These are phyloP conservation scores for Columbina picui DNA, from an alignment of 2,113 vertebrate genomes.

Conservation along the genomic window DNA sequence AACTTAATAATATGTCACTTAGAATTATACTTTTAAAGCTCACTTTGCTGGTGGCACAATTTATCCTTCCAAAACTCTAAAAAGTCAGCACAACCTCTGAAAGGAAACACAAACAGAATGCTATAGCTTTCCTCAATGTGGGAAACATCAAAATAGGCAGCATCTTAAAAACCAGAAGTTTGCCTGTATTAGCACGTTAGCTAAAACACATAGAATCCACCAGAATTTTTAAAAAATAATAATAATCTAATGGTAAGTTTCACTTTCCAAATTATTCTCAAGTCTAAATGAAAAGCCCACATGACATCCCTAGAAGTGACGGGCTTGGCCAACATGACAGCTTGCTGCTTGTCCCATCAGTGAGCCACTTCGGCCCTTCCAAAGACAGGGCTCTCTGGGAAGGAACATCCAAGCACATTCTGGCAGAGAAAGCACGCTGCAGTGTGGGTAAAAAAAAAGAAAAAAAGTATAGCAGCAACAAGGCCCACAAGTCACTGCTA, in stretches of 20 bases:
- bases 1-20: background rate
- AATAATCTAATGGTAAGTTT: background rate
- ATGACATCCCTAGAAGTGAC: background rate
- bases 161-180: background rate
- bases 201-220: background rate
- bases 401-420: background rate
- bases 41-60: background rate
- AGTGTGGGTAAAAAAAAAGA: background rate
- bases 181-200: background rate
- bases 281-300: background rate
- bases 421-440: background rate
- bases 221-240: too few relatives aligned
- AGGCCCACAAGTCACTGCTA: background rate
- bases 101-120: background rate
- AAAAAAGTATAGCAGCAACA: background rate
- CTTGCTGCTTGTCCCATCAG: background rate
- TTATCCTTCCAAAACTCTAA: background rate
- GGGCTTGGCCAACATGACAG: background rate
- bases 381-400: background rate
- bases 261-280: background rate
- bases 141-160: background rate
- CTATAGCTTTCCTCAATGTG: background rate
- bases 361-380: background rate
- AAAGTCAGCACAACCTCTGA: background rate
- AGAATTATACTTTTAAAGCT: background rate